Conservation (phyloP, 2,113 vertebrate genomes). For the Hippocampus zosterae region DNA sequence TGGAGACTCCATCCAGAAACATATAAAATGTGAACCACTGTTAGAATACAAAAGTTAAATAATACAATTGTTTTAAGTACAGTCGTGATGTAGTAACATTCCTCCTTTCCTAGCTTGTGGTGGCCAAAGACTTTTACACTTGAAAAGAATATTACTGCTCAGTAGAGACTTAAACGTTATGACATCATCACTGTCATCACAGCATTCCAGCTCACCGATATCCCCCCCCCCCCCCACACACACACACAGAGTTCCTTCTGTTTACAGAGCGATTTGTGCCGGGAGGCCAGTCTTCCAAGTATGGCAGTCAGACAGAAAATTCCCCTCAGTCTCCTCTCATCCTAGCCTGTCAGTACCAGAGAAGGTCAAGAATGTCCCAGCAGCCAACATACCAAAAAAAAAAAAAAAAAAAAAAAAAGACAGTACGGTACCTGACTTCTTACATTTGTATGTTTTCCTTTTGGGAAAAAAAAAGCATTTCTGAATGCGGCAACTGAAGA, state of each 20-base stretch:
- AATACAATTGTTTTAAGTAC: neutral
- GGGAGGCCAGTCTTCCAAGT: conserved; percentile 60
- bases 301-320: conserved; percentile 58
- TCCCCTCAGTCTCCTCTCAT: conserved; percentile 16
- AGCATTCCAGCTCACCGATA: conserved; percentile 14
- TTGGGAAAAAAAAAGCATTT: neutral
- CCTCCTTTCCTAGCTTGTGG: neutral
- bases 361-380: conserved; percentile 64
- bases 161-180: neutral
- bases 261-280: conserved; percentile 53
- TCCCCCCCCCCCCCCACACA: too few species aligned
- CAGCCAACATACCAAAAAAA: conserved; percentile 8
- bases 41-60: too few species aligned
- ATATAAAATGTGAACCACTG: neutral
- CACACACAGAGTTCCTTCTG: conserved; percentile 20
- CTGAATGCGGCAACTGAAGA: neutral
- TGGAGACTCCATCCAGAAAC: neutral
- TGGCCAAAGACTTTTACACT: neutral
- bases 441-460: conserved; percentile 12
- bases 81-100: too few species aligned
- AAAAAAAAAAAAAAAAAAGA: neutral
- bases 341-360: conserved; percentile 44
- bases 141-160: too few species aligned
- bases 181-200: neutral
- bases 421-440: neutral